Conservation (phyloP, 2,888 invertebrate genomes). For the Dasypogon diadema region DNA sequence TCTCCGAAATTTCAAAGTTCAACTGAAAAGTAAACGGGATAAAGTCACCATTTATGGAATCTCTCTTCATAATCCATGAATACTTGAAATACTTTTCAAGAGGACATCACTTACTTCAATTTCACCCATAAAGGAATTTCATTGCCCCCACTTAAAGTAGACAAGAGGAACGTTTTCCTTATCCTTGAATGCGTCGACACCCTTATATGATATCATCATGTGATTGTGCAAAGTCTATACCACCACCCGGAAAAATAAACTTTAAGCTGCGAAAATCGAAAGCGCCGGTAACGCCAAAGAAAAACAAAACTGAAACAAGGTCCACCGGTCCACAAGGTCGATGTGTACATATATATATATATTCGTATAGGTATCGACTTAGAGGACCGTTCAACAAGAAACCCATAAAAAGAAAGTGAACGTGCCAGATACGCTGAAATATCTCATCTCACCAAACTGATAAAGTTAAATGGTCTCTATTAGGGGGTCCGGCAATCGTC, state of each 20-base stretch:
- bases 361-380: background rate
- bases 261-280: slow-evolving; percentile 20
- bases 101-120: too few relatives aligned
- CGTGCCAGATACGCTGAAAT: background rate
- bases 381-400: background rate
- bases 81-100: too few relatives aligned
- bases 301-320: slow-evolving; percentile 7
- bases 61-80: too few relatives aligned
- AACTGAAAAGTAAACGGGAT: too few relatives aligned
- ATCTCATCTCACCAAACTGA: slow-evolving; percentile 19
- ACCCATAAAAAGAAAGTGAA: background rate
- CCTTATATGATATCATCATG: background rate
- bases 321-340: background rate
- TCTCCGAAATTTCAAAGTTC: too few relatives aligned
- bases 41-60: too few relatives aligned
- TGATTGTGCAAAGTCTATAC: background rate
- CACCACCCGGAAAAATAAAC: slow-evolving; percentile 16
- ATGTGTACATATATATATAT: too few relatives aligned
- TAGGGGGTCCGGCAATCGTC: slow-evolving; percentile 36
- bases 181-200: slow-evolving; percentile 1
- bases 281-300: background rate
- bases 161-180: background rate
- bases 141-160: too few relatives aligned
- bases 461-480: slow-evolving; percentile 48
- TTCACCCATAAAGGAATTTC: too few relatives aligned